A percentile compares a stretch with the other conserved stretches of the same genome.
Conservation (phyloP, 2,113 vertebrate genomes). For the Hiodon tergisus region DNA sequence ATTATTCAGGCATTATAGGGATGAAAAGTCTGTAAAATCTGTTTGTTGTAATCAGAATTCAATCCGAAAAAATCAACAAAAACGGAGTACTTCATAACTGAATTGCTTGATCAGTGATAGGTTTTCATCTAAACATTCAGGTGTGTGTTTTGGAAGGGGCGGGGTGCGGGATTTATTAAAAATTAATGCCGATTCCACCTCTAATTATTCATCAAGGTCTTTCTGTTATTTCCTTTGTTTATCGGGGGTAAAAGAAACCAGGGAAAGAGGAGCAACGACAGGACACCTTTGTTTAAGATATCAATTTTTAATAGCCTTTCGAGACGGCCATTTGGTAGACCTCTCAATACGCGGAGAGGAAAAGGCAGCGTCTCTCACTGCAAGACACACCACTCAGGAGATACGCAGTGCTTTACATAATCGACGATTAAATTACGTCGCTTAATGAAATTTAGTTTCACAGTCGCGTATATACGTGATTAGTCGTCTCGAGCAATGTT, state of each 20-base stretch:
- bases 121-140: not conserved
- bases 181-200: slow-evolving; percentile 73
- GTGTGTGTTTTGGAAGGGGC: not conserved
- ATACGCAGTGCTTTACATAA: too few relatives aligned
- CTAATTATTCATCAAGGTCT: slow-evolving; percentile 73
- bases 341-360: slow-evolving; percentile 67
- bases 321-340: slow-evolving; percentile 77
- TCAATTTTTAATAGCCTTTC: slow-evolving; percentile 81
- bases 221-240: slow-evolving; percentile 68
- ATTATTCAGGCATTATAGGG: not conserved
- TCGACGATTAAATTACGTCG: too few relatives aligned
- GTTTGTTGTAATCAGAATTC: not conserved
- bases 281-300: slow-evolving; percentile 74
- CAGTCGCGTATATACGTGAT: too few relatives aligned
- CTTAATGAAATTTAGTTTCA: too few relatives aligned
- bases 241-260: slow-evolving; percentile 68
- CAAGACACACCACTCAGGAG: slow-evolving; percentile 60
- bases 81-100: not conserved
- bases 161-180: slow-evolving; percentile 56
- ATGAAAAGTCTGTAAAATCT: not conserved
- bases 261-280: slow-evolving; percentile 62
- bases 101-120: not conserved
- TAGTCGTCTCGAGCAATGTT: too few relatives aligned
- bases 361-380: slow-evolving; percentile 61
- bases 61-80: slow-evolving; percentile 1